phyloP scores from a whole-genome alignment of 2,797 vertebrate species.

The Sciaenops ocellatus region DNA sequence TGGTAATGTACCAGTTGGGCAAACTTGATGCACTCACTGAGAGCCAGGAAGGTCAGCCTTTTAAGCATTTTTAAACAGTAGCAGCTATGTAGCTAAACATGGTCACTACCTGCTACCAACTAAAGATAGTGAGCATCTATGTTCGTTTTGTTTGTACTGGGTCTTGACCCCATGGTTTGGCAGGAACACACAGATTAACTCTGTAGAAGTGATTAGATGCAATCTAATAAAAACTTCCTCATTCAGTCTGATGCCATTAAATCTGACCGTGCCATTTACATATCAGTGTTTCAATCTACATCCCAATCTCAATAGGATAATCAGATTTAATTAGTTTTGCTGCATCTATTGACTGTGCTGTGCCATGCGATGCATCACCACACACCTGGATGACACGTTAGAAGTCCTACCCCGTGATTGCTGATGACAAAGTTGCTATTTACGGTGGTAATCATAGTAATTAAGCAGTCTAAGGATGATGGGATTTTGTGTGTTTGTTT shows the following conservation, averaged over 20 bases:
- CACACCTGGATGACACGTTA: conserved; percentile 58
- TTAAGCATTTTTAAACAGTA: neutral
- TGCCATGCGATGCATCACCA: conserved; percentile 28
- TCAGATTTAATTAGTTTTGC: conserved; percentile 37
- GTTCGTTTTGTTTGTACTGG: neutral
- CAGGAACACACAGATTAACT: conserved; percentile 25
- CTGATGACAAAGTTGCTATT: conserved; percentile 73
- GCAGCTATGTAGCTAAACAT: conserved; percentile 1
- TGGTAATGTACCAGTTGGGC: neutral
- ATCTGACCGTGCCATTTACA: conserved; percentile 2
- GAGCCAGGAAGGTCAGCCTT: neutral
- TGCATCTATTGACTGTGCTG: neutral
- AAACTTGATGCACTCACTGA: neutral
- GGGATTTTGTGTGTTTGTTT: conserved; percentile 75
- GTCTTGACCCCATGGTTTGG: conserved; percentile 20
- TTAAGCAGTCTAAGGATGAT: conserved; percentile 70
- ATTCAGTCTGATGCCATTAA: conserved; percentile 28
- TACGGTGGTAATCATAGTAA: conserved; percentile 79
- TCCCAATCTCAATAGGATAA: neutral
- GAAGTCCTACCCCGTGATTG: conserved; percentile 70
- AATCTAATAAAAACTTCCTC: conserved; percentile 31
- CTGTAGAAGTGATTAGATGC: conserved; percentile 33
- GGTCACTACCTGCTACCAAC: neutral
- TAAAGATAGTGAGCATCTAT: neutral
- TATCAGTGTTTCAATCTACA: neutral